phyloP scores from a whole-genome alignment of 2,888 invertebrate genomes.

The Rapana venosa region DNA sequence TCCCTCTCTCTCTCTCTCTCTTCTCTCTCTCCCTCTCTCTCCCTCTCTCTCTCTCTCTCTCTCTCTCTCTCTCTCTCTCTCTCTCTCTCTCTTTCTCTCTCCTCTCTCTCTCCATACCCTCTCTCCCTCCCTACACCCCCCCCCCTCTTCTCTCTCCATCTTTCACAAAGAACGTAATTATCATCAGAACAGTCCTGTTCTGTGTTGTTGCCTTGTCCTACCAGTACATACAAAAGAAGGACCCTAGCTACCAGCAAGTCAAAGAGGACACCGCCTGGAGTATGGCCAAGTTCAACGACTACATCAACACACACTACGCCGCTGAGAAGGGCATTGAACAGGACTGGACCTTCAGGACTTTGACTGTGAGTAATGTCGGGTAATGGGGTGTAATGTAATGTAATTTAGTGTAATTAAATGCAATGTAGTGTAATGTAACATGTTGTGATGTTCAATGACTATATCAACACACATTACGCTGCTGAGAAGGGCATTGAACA shows the following conservation, averaged over 20 bases:
- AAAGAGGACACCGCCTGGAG: constrained; percentile 78
- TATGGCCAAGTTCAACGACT: constrained; percentile 78
- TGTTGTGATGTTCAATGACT: not conserved
- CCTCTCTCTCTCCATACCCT: no score
- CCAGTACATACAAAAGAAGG: constrained; percentile 78
- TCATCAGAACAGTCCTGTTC: not conserved
- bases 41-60: not conserved
- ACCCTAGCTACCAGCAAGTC: constrained; percentile 74
- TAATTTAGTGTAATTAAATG: not conserved
- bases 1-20: no score
- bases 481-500: no score
- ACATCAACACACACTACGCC: constrained; percentile 73
- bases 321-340: constrained; percentile 67
- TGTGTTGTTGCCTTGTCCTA: not conserved
- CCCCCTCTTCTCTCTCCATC: no score
- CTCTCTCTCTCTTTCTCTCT: no score
- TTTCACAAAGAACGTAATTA: no score
- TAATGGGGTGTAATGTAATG: not conserved
- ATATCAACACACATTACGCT: no score
- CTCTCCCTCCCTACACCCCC: no score
- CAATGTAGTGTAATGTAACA: not conserved
- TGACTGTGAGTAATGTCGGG: constrained; percentile 66
- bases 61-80: no score
- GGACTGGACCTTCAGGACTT: constrained; percentile 74
- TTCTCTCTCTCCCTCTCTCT: constrained; percentile 4